Conservation (phyloP, 1,140 invertebrate genomes). For the Lysiphlebus fabarum region DNA sequence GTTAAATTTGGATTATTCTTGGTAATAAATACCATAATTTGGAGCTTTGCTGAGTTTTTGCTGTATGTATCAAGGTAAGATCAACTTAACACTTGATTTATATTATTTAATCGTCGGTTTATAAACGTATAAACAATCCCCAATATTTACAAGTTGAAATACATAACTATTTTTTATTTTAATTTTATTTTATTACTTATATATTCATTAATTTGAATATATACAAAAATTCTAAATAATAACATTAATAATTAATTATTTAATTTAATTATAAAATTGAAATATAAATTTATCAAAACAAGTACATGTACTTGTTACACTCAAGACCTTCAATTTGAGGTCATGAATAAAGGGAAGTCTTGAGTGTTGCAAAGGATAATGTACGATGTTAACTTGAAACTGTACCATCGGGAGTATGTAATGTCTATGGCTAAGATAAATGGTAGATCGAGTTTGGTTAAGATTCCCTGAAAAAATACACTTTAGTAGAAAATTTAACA, state of each 20-base stretch:
- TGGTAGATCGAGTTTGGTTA: background rate
- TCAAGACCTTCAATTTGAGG: conserved; percentile 20
- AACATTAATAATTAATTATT: conserved; percentile 9
- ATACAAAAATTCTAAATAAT: conserved; percentile 13
- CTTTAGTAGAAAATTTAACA: background rate
- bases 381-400: conserved; percentile 16
- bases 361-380: conserved; percentile 11
- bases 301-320: background rate
- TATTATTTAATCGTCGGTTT: no score
- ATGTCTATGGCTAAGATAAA: conserved; percentile 10
- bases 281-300: conserved; percentile 1
- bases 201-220: background rate
- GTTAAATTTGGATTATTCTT: no score
- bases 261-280: conserved; percentile 16
- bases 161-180: background rate
- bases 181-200: background rate
- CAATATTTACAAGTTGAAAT: background rate
- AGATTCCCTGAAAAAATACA: no score
- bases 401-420: conserved; percentile 12
- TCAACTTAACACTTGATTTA: no score
- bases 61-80: no score
- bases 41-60: no score
- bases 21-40: no score
- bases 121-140: no score
- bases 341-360: conserved; percentile 20